Base-by-base conservation (phyloP, 2,797 vertebrate species). In the Orientallactaga sibirica region DNA sequence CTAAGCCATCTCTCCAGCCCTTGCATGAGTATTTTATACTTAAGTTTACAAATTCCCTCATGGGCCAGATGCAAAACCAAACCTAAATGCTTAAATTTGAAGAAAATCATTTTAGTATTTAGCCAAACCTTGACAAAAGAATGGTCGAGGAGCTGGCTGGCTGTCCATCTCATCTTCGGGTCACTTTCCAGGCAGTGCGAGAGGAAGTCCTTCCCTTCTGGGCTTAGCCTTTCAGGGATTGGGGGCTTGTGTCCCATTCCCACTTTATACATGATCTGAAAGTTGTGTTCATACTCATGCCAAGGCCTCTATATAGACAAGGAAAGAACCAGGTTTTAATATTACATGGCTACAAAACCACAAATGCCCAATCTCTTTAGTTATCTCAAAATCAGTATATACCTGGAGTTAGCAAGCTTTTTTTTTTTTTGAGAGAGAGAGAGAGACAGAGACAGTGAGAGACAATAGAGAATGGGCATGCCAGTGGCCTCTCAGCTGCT, bases 261-360 rank as follows among this genome's bases (percentile, higher is more conserved):
- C 96, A 99, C 99, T 98, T 99, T 99, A 97, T 99, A 99, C 99
- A 99, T 99, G 91, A 99, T 99, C 98, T 99, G 99, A 97, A 99
- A 99, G 98, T 99, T 99, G 98, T 99, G 99, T 96, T 99, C 99
- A 1, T 99, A 99, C 96, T 99, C 99, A 5, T 99, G 99, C 99
- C 99, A 99, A 1, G 99, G 99, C 96, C 99, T 98, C 99, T 99
- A 98, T 77, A 97, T 96, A 68, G 86, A 92, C 4, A 93, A 71
- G 29, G 2, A 55, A 67, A 78, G 70, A 81, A n/a, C 68, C 78
- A 25, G 68, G 37, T 14, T 58, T 92, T 58, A 71, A 6, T 5
- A 29, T 24, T 1, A 76, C 33, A 2, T 0, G 19, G 24, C 20
- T 78, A 76, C 5, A 22, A 66, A 24, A 7, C 12, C 0, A 15